These are phyloP conservation scores for Dendrocincla fuliginosa DNA, from an alignment of 2,797 vertebrate species.

Conservation along the genomic window DNA sequence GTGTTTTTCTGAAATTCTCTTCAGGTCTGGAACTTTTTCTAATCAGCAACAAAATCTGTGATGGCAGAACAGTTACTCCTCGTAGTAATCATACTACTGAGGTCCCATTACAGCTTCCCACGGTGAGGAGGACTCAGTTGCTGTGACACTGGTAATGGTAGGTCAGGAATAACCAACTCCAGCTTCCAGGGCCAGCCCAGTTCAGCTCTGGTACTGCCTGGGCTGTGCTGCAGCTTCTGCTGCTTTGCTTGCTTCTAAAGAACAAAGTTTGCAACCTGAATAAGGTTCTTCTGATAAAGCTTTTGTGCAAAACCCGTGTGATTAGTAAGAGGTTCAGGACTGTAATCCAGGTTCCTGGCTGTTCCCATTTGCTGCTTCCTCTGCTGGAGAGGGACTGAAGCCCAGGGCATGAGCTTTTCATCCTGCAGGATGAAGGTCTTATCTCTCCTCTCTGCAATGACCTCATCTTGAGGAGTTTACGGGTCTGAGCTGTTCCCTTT, in stretches of 20 bases:
- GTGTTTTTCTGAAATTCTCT: not conserved
- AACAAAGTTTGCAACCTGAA: not conserved
- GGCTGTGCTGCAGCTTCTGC: not conserved
- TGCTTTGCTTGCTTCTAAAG: not conserved
- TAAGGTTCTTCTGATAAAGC: not conserved
- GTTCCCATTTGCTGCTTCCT: not conserved
- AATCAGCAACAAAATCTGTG: not conserved
- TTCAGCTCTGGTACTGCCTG: not conserved
- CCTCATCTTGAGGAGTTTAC: not conserved
- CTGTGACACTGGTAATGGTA: not conserved
- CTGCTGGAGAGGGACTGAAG: not conserved
- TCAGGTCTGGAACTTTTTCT: not conserved
- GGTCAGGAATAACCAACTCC: not conserved
- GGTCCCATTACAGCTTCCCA: not conserved
- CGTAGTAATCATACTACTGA: not conserved
- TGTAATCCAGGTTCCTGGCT: not conserved
- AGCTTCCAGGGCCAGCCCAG: fast-evolving
- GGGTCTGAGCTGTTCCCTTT: not conserved
- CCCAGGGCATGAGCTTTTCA: not conserved
- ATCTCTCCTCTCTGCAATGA: not conserved
- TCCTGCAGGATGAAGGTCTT: not conserved
- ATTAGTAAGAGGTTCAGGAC: not conserved
- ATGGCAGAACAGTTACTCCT: not conserved
- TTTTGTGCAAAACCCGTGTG: not conserved
- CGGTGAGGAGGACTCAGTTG: fast-evolving